Evolutionary conservation across 2,888 invertebrate genomes (phyloP).

Genomic region (Vannuccia rotundouncinata): DNA sequence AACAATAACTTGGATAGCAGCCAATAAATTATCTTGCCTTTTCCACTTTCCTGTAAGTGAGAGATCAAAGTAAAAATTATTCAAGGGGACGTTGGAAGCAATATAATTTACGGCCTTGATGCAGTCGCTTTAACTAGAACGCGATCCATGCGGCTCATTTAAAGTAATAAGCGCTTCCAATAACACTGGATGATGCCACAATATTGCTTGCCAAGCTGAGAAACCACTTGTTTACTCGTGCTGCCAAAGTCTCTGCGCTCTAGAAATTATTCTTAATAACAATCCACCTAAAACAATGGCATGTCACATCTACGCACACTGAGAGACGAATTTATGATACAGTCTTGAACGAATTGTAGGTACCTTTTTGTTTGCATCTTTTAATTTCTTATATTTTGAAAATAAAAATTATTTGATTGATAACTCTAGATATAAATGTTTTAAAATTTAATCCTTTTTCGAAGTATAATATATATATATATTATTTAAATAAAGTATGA

Average conservation of each 20-base stretch:
- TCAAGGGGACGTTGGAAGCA: too few relatives aligned
- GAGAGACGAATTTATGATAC: constrained; percentile 1
- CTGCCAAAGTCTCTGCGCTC: not conserved
- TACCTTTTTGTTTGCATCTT: not conserved
- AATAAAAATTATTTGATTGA: not conserved
- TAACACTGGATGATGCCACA: not conserved
- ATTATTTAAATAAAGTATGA: too few relatives aligned
- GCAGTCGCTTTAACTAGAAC: not conserved
- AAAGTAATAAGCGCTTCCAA: not conserved
- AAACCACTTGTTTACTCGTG: not conserved
- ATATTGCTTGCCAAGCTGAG: constrained; percentile 1
- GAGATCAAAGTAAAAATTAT: too few relatives aligned
- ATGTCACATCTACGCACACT: not conserved
- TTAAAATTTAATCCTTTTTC: too few relatives aligned
- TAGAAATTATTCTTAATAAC: not conserved
- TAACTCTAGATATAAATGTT: not conserved
- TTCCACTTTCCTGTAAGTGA: not conserved
- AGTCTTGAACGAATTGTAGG: not conserved
- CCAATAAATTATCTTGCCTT: not conserved
- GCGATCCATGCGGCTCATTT: not conserved
- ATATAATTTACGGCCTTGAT: not conserved
- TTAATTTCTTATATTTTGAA: not conserved
- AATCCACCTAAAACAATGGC: not conserved
- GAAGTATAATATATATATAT: too few relatives aligned
- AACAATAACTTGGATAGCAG: not conserved